Percentiles rank a stretch among this genome's conserved stretches.
These are phyloP conservation scores for Microctenopoma lineatum DNA, from an alignment of 2,797 vertebrate genomes.

Conservation along the genomic window DNA sequence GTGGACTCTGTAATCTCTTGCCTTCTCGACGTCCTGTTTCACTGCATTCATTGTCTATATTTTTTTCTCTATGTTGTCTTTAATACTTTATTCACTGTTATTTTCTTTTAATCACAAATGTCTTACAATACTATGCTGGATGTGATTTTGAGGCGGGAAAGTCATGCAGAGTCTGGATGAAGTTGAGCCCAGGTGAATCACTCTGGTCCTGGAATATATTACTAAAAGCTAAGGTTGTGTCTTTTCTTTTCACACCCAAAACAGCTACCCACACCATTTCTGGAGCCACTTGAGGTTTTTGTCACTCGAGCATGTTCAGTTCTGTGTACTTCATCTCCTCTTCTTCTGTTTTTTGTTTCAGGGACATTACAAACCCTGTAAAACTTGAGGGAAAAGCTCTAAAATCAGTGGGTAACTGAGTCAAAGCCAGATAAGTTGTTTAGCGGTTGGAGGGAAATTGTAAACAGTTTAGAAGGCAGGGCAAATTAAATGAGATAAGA, in stretches of 20 bases:
- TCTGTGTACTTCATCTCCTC: no score
- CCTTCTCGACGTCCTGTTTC: neutral
- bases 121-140: neutral
- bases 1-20: neutral
- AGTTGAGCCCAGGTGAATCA: neutral
- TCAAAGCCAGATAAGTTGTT: constrained; percentile 13
- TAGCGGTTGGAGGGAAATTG: constrained; percentile 1
- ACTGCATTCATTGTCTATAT: neutral
- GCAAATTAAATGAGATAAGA: neutral
- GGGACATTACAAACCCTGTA: neutral
- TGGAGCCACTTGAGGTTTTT: no score
- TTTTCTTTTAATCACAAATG: no score
- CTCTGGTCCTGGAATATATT: no score
- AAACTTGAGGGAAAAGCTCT: neutral
- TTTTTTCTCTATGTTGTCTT: neutral
- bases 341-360: no score
- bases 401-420: neutral
- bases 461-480: constrained; percentile 1
- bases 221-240: no score
- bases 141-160: neutral
- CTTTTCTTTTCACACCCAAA: neutral
- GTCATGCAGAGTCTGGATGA: neutral
- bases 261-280: neutral
- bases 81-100: neutral
- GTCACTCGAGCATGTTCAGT: no score